Base-by-base conservation (phyloP, 2,113 vertebrate species). In the Plotosus lineatus region DNA sequence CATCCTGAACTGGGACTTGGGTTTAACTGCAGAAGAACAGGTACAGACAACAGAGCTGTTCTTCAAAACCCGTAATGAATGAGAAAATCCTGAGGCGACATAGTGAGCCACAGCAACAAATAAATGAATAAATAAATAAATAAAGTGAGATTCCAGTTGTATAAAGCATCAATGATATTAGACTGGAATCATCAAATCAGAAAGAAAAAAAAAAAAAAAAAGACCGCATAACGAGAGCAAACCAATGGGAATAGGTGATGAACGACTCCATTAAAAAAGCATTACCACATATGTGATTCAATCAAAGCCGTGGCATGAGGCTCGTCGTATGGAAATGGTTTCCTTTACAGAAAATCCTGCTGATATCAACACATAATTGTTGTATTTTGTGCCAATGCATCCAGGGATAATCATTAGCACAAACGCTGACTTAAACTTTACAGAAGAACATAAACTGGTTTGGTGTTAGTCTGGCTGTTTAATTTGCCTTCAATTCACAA, bases 251-350 rank as follows among this genome's bases (percentile, higher is more conserved):
- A 77, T 56, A 71, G n/a, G 83, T 91, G 91, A 94, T 93, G 89
- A 91, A 93, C 91, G 85, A 84, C 91, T 92, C 93, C 91, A 94
- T 94, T 93, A 94, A 93, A 94, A 91, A 87, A 72, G 90, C 89
- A 93, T 94, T 93, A 94, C 85, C 84, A 85, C 87, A 89, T 85
- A 89, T 86, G 86, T 86, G 88, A 91, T 89, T 86, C 84, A 78
- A 28, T 21, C 88, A 86, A 78, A 81, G 82, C 83, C 75, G 80
- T 63, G 36, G 77, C 74, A 69, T 75, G 72, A 33, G 71, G 78
- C 56, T 51, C 44, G 75, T 42, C 31, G 38, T 51, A 69, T 36
- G 36, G 40, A 56, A 77, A 71, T 82, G 36, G n/a, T 42, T 83
- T 82, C 44, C 66, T 85, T 82, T 58, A 77, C 75, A 79, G 58